Base-by-base conservation (phyloP, 2,888 invertebrate species). In the Pemphredon lugubris region DNA sequence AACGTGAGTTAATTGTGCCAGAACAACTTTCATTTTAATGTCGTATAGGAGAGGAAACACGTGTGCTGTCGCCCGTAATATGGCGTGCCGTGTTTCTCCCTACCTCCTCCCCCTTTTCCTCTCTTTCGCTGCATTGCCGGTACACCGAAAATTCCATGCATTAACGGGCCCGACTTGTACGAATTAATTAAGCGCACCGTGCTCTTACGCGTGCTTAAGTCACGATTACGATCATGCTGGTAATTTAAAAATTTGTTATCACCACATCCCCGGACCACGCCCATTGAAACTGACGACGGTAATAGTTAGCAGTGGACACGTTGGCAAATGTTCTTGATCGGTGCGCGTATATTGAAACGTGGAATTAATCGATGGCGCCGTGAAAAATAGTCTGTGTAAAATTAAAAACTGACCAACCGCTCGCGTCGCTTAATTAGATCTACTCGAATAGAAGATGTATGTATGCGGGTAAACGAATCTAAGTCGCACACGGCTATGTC, bases 11-110 rank as follows among this genome's bases (percentile, higher is more conserved):
- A 72, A 72, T 72, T 67, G 67, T 72, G 67, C 47, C 59, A 68
- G 55, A 68, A 64, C 72, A 72, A 72, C 72, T 72, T 72, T 72
- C 64, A 72, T 72, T 72, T 72, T 72, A 64, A 68, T 51, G 30
- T 59, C 50, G 50, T 21, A n/a, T 32, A 47, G 45, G 50, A 63
- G 58, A 30, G 67, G 57, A 48, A 26, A 53, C 39, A 54, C 45
- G 40, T n/a, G 48, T 26, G 32, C 32, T 55, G 45, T 44, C 13
- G 37, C 47, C 20, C 26, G 34, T 66, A 55, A 66, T 60, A 55
- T 64, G 1, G 30, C 44, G 18, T 13, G 20, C 42, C 14, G 21
- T 16, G 30, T 21, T 13, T 50, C 42, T 42, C 30, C 26, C 40
- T 4, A n/a, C n/a, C 37, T 26, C 18, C 9, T 9, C 20, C 34